Evolutionary conservation across 2,797 vertebrate species (phyloP), one percentile per base, ranked within the genome.

Genomic region (Eutrigla gurnardus): DNA sequence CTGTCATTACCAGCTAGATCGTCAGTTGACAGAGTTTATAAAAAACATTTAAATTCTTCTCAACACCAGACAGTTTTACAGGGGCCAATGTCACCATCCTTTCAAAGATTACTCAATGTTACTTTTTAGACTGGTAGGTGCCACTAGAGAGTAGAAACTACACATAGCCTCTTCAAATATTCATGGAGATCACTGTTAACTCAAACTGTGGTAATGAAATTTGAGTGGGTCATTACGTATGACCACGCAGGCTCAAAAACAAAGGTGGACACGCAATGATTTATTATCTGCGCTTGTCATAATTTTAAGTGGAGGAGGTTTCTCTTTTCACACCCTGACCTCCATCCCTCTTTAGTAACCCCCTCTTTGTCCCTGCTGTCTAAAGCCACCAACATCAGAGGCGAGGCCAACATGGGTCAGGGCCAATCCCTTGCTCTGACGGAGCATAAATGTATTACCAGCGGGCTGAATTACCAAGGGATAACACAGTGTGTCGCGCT

Each of bases 371-470:
- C 84, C 71, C 83, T 49, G 86, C 86, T 91, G 90, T 93, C 90
- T 67, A 67, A 87, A 92, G 82, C 84, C 88, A 87, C 85, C 80
- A 83, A 78, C 89, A 85, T 92, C 85, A 92, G 81, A 87, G 72
- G 81, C 75, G 35, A 83, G 86, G 90, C 84, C 88, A 90, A 70
- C 82, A 84, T 71, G 86, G 93, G 91, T 92, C 89, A 90, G 82
- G 87, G 88, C 88, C 89, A 89, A 85, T 92, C 87, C 84, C 80
- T 85, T 91, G 89, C 91, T 92, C 92, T 91, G 92, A 89, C 84
- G 78, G 91, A 91, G 91, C 91, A 91, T 90, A 91, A 92, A 93
- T 92, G 86, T 92, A 92, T 91, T 89, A 90, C 82, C 86, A 80
- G 86, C 67, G 66, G 83, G 77, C 65, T 81, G 89, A 91, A 91